Base-by-base conservation (phyloP, 2,888 invertebrate species). In the Archips crataeganus region DNA sequence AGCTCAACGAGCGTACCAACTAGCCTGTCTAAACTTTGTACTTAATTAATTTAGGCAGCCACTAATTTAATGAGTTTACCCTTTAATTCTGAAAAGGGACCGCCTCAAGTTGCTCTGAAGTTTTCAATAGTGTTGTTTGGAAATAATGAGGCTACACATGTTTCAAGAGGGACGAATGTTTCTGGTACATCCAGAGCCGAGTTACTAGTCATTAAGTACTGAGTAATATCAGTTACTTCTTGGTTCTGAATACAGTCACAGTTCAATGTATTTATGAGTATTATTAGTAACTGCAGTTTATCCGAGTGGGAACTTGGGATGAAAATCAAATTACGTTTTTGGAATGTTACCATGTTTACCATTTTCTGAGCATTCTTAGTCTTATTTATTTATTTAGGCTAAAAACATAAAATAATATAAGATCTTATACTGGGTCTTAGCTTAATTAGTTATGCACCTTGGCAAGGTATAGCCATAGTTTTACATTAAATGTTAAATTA, bases 1-100 rank as follows among this genome's bases (percentile, higher is more conserved):
- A 8, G 39, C 61, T 42, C 42, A 47, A 49, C 32, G 23, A 57
- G 32, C 49, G 23, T 34, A 57, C 39, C 69, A 69, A 74, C 74
- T 70, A 70, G 64, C 51, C 65, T 60, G 64, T 74, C 74, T 65
- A 60, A 74, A 74, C 60, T 74, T 68, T 39, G 69, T 57, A 34
- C 60, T 70, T 69, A 74, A 74, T 69, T 74, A 65, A 74, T 73
- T 64, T 42, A 59, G 63, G 51, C 32, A 23, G 36, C 34, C 64
- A 60, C 60, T 64, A 60, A 69, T 74, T 69, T 69, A 74, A 69
- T 59, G 54, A 72, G 67, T 39, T 61, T 51, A 60, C 59, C 72
- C 72, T 72, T 68, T 73, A 69, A 63, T 59, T 73, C 73, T 34
- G 51, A 32, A 42, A n/a, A 62, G 67, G 39, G 67, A 45, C 67